Evolutionary conservation across 2,888 invertebrate genomes (phyloP), one percentile per base, ranked within the genome.

Genomic region (Agrochola lota): DNA sequence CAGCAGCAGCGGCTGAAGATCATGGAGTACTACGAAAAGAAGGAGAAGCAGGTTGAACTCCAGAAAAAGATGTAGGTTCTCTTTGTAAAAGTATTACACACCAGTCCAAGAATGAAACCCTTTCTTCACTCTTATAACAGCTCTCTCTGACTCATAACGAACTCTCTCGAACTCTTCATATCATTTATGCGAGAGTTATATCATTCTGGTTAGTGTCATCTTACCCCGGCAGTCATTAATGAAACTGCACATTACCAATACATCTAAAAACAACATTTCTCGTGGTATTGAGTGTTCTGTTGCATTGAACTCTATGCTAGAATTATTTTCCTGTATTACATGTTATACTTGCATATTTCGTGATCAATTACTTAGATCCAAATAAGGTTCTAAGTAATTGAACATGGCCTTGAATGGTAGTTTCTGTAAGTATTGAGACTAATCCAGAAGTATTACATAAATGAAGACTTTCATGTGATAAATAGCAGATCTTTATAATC

Each of bases 21-120:
- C 91, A 99, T 99, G 99, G 99, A 99, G 94, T 99, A 99, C 95
- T 99, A 99, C 95, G 99, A 99, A 93, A 99, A 99, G 94, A 99
- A 99, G 94, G 99, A 99, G 93, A 99, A 99, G 95, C 99, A 99
- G 97, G 99, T 99, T 88, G 99, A 99, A 96, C 97, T 99, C 83
- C 99, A 99, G 94, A 99, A 99, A 97, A 99, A 99, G 97, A 99
- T 99, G 99, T 99, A 97, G 95, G 97, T 95, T 83, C 78, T 23
- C 71, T 80, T 81, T 71, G 12, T 59, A 30, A 46, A 55, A 67
- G 46, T 30, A 52, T 60, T 46, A 26, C 57, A 64, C 23, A 69
- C 26, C 17, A 30, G 49, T 57, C 20, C 23, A 20, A 49, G 20
- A 69, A 12, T 62, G 6, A 23, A 52, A 64, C 62, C n/a, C 59